Percentiles rank a stretch among this genome's conserved stretches.
Evolutionary conservation across 64 coral and sea anemone species (phyloP).

Genomic region (Porites lutea): DNA sequence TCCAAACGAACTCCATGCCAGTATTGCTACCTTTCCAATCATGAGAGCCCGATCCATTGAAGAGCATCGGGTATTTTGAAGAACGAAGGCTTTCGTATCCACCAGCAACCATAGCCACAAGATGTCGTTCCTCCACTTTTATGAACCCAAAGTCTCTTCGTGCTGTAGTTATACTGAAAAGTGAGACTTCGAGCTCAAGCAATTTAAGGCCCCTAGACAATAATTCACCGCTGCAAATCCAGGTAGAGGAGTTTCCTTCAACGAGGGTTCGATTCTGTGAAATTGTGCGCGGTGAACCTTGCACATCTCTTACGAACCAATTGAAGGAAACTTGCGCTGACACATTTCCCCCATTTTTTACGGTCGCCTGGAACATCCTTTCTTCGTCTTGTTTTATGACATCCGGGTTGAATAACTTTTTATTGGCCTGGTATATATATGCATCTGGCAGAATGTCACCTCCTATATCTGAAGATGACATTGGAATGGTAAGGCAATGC

Average conservation of each 20-base stretch:
- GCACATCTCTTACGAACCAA: slow-evolving; percentile 8
- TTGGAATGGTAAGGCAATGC: too few species aligned
- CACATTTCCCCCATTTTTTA: neutral
- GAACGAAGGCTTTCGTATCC: neutral
- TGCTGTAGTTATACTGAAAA: neutral
- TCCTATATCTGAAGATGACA: neutral
- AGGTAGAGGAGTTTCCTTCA: neutral
- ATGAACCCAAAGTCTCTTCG: slow-evolving; percentile 1
- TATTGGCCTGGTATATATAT: neutral
- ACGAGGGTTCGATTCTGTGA: neutral
- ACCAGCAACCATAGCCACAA: neutral
- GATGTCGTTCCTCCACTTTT: neutral
- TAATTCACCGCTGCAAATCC: neutral
- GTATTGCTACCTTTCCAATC: neutral
- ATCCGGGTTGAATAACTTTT: neutral
- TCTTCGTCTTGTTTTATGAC: neutral
- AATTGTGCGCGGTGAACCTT: neutral
- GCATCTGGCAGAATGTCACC: neutral
- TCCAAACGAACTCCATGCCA: neutral
- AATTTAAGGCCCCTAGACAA: neutral
- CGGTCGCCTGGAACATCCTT: neutral
- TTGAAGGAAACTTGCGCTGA: neutral
- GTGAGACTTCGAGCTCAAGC: neutral
- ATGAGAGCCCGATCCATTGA: neutral
- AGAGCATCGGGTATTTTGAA: neutral